Evolutionary conservation across 2,888 invertebrate species (phyloP).

Genomic region (Platerodrilus igneus): DNA sequence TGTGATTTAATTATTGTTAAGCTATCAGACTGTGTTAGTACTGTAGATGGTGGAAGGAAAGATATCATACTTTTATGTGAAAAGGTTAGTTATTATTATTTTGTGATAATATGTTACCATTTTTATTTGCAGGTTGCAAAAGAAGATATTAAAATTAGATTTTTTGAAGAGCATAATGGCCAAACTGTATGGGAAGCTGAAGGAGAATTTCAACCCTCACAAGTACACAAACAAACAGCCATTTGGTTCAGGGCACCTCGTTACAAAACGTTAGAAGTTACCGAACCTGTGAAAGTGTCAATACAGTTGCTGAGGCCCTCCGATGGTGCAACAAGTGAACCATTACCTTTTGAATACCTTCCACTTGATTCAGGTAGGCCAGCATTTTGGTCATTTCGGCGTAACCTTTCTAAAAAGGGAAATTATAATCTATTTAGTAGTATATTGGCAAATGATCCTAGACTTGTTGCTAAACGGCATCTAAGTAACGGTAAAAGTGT

Average conservation of each 20-base stretch:
- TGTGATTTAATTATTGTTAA: constrained; percentile 87
- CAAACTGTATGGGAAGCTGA: constrained; percentile 74
- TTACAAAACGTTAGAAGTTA: constrained; percentile 66
- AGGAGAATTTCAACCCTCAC: constrained; percentile 78
- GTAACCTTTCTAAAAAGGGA: constrained; percentile 59
- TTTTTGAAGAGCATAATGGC: constrained; percentile 75
- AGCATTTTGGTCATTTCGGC: constrained; percentile 64
- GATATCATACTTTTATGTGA: constrained; percentile 94
- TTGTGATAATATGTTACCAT: too few relatives aligned
- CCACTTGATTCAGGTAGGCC: constrained; percentile 81
- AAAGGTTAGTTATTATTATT: constrained; percentile 75
- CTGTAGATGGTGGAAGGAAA: constrained; percentile 72
- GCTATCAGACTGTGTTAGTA: constrained; percentile 79
- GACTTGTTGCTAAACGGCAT: constrained; percentile 31
- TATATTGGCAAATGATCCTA: constrained; percentile 50
- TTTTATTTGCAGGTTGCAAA: constrained; percentile 62
- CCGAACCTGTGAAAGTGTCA: constrained; percentile 69
- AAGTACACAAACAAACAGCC: constrained; percentile 89
- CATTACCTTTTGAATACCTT: constrained; percentile 80
- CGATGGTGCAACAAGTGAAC: constrained; percentile 78
- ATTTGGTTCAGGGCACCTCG: constrained; percentile 78
- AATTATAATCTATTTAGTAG: constrained; percentile 58
- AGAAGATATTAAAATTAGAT: constrained; percentile 88
- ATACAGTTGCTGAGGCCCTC: constrained; percentile 81
- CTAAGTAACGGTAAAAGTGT: constrained; percentile 14